Evolutionary conservation across 2,113 vertebrate species (phyloP).

Genomic region (Dicrurus megarhynchus): DNA sequence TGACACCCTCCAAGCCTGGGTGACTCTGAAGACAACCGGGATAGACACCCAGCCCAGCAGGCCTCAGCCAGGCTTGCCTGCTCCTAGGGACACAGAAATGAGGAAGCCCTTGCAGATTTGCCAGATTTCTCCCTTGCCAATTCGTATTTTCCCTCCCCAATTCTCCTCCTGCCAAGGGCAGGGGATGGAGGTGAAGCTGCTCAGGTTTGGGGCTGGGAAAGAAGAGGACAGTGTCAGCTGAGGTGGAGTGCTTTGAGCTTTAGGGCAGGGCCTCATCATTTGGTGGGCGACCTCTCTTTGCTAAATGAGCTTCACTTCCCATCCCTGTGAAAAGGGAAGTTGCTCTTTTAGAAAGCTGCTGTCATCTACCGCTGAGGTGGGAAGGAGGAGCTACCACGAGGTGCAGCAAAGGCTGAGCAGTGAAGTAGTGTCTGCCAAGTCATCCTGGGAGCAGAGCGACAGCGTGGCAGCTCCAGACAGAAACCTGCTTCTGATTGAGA

Average conservation of each 20-base stretch:
- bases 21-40: background rate
- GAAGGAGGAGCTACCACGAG: background rate
- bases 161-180: background rate
- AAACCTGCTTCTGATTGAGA: conserved; percentile 5
- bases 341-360: conserved; percentile 13
- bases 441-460: background rate
- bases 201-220: background rate
- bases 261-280: background rate
- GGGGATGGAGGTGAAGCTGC: background rate
- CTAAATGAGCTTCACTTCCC: conserved; percentile 7
- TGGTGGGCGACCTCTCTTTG: background rate
- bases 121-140: background rate
- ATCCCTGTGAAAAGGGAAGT: conserved; percentile 45
- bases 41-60: background rate
- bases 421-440: background rate
- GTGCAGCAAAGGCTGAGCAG: background rate
- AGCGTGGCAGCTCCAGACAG: background rate
- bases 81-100: background rate
- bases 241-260: background rate
- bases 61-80: background rate
- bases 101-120: background rate
- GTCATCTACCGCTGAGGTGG: background rate
- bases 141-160: background rate
- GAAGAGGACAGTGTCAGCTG: background rate
- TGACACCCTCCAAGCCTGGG: background rate